phyloP scores from a whole-genome alignment of 2,888 invertebrate genomes.

The Mystacides longicornis region DNA sequence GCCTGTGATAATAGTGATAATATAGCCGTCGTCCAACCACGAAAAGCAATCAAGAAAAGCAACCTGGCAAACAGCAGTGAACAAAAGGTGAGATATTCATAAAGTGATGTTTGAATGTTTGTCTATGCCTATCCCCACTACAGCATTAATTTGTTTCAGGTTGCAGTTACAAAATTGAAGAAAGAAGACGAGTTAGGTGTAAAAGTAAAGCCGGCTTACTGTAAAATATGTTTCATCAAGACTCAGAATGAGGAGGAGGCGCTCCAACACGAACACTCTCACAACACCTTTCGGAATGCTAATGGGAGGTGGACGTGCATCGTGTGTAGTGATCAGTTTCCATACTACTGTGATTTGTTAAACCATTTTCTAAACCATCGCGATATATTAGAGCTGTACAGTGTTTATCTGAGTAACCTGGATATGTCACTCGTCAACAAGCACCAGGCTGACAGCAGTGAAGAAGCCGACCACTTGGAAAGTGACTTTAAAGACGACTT shows the following conservation, averaged over 20 bases:
- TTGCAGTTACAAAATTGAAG: not conserved
- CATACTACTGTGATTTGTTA: not conserved
- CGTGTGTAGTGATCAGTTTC: not conserved
- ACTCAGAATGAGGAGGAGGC: not conserved
- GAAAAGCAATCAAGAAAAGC: not conserved
- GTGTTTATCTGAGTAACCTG: not conserved
- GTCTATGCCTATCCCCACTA: too few relatives aligned
- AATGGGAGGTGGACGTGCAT: not conserved
- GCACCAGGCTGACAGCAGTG: not conserved
- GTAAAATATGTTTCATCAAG: not conserved
- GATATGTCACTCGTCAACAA: not conserved
- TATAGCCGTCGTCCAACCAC: not conserved
- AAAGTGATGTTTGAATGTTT: not conserved
- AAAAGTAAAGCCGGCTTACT: not conserved
- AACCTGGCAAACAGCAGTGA: not conserved
- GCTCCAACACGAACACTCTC: not conserved
- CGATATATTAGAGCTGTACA: not conserved
- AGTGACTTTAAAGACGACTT: not conserved
- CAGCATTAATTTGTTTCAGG: not conserved
- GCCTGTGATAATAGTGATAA: too few relatives aligned
- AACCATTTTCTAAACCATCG: not conserved
- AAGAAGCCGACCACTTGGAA: not conserved
- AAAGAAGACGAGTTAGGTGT: not conserved
- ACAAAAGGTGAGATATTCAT: not conserved
- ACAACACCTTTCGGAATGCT: not conserved